Evolutionary conservation across 2,888 invertebrate genomes (phyloP).

Genomic region (Plagodis dolabraria): DNA sequence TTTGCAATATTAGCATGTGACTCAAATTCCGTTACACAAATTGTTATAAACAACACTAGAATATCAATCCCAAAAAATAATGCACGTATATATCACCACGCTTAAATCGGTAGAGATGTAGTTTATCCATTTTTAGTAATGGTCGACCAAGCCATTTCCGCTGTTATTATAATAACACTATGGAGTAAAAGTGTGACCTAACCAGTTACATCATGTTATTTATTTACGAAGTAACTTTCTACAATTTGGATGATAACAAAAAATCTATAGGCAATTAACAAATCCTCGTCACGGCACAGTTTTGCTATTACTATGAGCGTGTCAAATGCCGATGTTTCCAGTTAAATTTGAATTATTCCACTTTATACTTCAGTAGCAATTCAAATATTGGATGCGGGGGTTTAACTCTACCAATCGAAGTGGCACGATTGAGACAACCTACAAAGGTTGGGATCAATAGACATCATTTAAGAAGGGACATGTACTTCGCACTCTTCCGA

Average conservation of each 20-base stretch:
- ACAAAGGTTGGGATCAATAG: constrained; percentile 46
- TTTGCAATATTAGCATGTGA: constrained; percentile 9
- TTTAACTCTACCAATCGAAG: constrained; percentile 30
- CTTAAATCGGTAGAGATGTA: constrained; percentile 33
- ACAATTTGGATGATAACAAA: constrained; percentile 35
- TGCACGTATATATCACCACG: constrained; percentile 8
- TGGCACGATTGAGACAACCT: constrained; percentile 47
- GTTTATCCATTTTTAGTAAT: constrained; percentile 48
- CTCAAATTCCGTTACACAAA: constrained; percentile 20
- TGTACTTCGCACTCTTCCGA: constrained; percentile 41
- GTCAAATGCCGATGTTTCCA: constrained; percentile 36
- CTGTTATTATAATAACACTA: constrained; percentile 59
- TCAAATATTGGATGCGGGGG: constrained; percentile 16
- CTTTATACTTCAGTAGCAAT: constrained; percentile 17
- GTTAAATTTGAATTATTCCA: constrained; percentile 18
- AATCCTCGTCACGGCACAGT: constrained; percentile 38
- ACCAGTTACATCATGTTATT: constrained; percentile 55
- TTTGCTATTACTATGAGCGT: constrained; percentile 34
- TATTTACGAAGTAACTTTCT: constrained; percentile 57
- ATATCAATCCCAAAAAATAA: constrained; percentile 12
- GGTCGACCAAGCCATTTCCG: constrained; percentile 47
- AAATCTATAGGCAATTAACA: constrained; percentile 36
- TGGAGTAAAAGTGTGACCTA: constrained; percentile 58
- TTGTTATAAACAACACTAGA: constrained; percentile 17
- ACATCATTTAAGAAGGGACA: constrained; percentile 46